Conservation (phyloP, 2,113 vertebrate species). For the Neolamprologus toae region DNA sequence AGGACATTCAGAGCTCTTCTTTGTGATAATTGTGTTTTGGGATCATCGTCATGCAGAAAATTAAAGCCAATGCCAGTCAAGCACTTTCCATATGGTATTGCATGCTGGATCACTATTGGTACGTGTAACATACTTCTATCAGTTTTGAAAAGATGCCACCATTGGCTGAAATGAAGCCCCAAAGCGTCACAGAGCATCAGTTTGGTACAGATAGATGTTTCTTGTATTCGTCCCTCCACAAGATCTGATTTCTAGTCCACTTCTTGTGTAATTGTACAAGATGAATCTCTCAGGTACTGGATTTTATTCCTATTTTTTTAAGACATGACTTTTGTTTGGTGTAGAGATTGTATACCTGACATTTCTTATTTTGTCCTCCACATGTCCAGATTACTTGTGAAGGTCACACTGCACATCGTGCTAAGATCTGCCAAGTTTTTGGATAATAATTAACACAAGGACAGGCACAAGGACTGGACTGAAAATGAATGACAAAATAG, state of each 20-base stretch:
- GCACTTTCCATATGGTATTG: background rate
- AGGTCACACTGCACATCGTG: background rate
- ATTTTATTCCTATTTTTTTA: background rate
- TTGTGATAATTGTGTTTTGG: background rate
- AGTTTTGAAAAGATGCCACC: background rate
- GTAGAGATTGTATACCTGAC: background rate
- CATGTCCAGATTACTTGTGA: background rate
- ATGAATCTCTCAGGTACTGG: background rate
- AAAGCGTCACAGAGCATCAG: background rate
- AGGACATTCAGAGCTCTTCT: background rate
- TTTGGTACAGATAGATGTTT: background rate
- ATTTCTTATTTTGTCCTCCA: background rate
- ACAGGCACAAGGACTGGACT: background rate
- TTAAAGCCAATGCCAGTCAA: background rate
- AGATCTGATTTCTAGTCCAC: background rate
- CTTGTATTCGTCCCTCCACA: background rate
- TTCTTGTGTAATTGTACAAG: background rate
- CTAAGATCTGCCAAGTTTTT: background rate
- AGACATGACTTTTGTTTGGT: background rate
- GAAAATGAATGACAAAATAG: background rate
- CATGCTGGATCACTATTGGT: background rate
- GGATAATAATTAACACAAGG: background rate
- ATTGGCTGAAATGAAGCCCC: background rate
- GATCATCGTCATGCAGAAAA: background rate
- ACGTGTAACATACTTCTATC: background rate